Base-by-base conservation (phyloP, 2,797 vertebrate species). In the Bradypodion pumilum region DNA sequence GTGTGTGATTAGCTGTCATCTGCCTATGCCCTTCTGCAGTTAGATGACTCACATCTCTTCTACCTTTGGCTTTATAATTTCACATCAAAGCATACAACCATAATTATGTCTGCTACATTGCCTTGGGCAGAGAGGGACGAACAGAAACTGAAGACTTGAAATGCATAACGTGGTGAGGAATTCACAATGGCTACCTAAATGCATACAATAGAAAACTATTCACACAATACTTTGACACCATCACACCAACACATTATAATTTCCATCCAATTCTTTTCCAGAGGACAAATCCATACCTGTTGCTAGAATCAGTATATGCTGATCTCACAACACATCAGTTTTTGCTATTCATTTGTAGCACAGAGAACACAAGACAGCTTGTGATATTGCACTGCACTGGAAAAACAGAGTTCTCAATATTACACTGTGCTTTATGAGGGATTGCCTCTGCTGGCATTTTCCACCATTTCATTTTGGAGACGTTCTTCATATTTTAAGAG, bases 21-120 rank as follows among this genome's bases (percentile, higher is more conserved):
- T 87, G 86, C 66, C 87, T 90, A 82, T 52, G 74, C 90, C 81
- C 88, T 93, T 78, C 5, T 84, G 82, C 91, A 94, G 92, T 94
- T 80, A 84, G 94, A 94, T 95, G 95, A 95, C 89, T 95, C 94
- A 95, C 93, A 95, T 93, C 93, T 95, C 94, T 92, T 94, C 91
- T 96, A 90, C 92, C 92, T 92, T 90, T 92, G 92, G 91, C 93
- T 88, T 79, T 79, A 93, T 91, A 87, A 92, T 92, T 94, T 94
- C 93, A 90, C 94, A 94, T 94, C 92, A 94, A 91, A 93, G 88
- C 46, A 89, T 91, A 84, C 90, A 95, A 93, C 88, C 87, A 92
- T 92, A 89, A 95, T 95, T 93, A 94, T 95, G 91, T 95, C 94
- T 94, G 93, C 92, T 89, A 94, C 40, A 72, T 84, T 84, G 78